Evolutionary conservation across 2,888 invertebrate species (phyloP), one percentile per base, ranked within the genome.

Genomic region (Acleris sparsana): DNA sequence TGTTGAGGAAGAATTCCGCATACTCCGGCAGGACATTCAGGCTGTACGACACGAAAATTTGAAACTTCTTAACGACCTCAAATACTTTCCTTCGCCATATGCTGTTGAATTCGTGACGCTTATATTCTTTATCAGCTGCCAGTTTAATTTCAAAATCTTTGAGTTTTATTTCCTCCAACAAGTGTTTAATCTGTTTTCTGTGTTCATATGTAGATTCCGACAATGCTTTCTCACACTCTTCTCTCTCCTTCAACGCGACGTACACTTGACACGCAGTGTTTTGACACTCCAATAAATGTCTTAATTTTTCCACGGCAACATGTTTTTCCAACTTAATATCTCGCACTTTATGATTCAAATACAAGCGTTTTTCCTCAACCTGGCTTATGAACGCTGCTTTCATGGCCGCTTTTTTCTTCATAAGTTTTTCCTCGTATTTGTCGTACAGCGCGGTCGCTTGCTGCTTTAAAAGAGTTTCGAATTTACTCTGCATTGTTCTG

Each of bases 221-320:
- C 2, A 82, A 76, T 75, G 86, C 80, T 73, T 84, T 84, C 52
- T 76, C 63, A 59, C 83, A 85, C 68, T 81, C 85, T 64, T 88
- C 86, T 68, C 82, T 79, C 74, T 92, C 92, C 75, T 89, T 91
- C 17, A 90, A 65, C n/a, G 89, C 87, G 1, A 91, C 86, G 70
- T 92, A 92, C 7, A 88, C 79, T 77, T 88, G 85, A 76, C 92
- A 91, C 7, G 92, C 92, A n/a, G 91, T 74, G 61, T 87, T 91
- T 73, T 87, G 86, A 70, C 85, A 86, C 73, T 88, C 82, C 3
- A 89, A 73, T 22, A 83, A 72, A 46, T 85, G 75, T 61, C 86
- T 76, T 16, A 88, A 55, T 58, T 87, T 91, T 70, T 90, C 88
- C 62, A 89, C 71, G 29, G 84, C 82, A n/a, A 79, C 62, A 69